Percentiles rank a stretch among this genome's conserved stretches.
phyloP scores from a whole-genome alignment of 2,797 vertebrate genomes.

The Cheirogaleus major region DNA sequence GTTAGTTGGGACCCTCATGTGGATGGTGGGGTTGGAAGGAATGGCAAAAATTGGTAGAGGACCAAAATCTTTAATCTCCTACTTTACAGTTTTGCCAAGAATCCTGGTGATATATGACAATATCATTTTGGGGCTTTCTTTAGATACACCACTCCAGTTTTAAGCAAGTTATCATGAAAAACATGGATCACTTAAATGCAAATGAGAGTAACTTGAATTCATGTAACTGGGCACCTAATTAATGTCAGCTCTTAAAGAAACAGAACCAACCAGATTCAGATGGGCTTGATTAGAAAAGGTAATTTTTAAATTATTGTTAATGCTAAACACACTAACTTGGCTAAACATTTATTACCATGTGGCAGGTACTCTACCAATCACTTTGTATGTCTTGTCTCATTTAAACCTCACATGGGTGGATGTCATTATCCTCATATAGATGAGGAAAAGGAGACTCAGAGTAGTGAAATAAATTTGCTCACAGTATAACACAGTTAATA shows the following conservation, averaged over 20 bases:
- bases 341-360: background rate
- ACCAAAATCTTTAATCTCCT: conserved; percentile 40
- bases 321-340: background rate
- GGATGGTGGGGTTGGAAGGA: background rate
- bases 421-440: background rate
- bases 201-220: conserved; percentile 44
- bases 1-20: background rate
- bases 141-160: conserved; percentile 6
- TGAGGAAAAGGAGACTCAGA: background rate
- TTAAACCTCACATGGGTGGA: background rate
- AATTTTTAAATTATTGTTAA: conserved; percentile 29
- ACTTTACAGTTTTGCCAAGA: conserved; percentile 20
- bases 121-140: conserved; percentile 3
- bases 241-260: conserved; percentile 29
- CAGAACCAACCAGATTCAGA: conserved; percentile 21
- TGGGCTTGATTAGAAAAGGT: conserved; percentile 37
- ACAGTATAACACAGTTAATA: background rate
- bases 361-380: background rate
- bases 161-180: conserved; percentile 35
- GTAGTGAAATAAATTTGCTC: background rate
- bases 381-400: background rate
- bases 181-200: background rate
- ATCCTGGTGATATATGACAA: background rate
- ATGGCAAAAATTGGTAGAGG: conserved; percentile 46
- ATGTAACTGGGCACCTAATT: background rate